A percentile compares a stretch with the other conserved stretches of the same genome.
phyloP scores from a whole-genome alignment of 2,888 invertebrate genomes.

The Erannis defoliaria region DNA sequence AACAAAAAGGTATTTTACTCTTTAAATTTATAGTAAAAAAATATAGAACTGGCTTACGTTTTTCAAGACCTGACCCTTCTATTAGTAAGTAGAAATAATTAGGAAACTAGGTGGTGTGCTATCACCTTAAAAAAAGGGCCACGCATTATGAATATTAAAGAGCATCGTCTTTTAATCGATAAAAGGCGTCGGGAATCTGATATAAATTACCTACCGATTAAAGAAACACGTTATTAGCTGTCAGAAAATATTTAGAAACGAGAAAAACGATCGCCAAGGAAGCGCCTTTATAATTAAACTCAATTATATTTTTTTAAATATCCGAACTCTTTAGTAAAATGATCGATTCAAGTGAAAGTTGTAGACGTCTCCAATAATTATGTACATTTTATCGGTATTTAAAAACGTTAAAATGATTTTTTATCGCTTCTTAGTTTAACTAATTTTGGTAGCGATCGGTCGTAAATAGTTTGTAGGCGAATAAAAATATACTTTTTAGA shows the following conservation, averaged over 20 bases:
- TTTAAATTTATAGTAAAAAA: no score
- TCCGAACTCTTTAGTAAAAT: conserved; percentile 62
- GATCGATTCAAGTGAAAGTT: conserved; percentile 64
- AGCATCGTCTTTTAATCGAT: conserved; percentile 68
- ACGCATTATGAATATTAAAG: conserved; percentile 60
- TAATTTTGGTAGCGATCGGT: conserved; percentile 61
- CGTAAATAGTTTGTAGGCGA: conserved; percentile 48
- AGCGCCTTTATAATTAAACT: conserved; percentile 60
- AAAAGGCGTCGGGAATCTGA: conserved; percentile 73
- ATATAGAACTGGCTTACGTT: no score
- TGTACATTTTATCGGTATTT: conserved; percentile 62
- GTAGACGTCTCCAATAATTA: conserved; percentile 60
- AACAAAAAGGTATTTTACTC: no score
- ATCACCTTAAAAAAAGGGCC: conserved; percentile 55
- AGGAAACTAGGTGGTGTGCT: neutral
- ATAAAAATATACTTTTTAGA: conserved; percentile 56
- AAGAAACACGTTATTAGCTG: conserved; percentile 72
- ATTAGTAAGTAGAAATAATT: neutral
- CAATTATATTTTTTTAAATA: conserved; percentile 56
- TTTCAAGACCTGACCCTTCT: neutral
- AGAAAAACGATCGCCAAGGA: conserved; percentile 59
- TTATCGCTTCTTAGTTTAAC: conserved; percentile 66
- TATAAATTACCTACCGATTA: conserved; percentile 80
- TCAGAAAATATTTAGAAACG: conserved; percentile 62
- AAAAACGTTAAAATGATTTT: conserved; percentile 65